phyloP scores from a whole-genome alignment of 92 coral and sea anemone species.

The Umimayanthus chanpuru region DNA sequence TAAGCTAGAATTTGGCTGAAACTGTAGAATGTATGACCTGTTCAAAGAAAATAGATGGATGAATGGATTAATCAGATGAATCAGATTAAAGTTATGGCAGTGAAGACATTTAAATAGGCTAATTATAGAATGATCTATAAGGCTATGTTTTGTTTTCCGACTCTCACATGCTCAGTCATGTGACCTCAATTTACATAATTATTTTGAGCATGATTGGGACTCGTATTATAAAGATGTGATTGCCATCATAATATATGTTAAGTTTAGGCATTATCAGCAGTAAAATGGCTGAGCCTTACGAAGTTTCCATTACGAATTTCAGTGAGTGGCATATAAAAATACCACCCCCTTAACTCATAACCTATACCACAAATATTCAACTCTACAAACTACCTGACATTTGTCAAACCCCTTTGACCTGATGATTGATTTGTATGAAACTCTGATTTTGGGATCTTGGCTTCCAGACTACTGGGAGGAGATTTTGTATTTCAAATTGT shows the following conservation, averaged over 20 bases:
- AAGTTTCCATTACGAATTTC: too few species aligned
- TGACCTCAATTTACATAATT: slow-evolving; percentile 49
- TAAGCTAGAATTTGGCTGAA: neutral
- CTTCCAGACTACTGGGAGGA: too few species aligned
- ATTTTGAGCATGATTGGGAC: slow-evolving; percentile 1
- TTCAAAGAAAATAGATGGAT: neutral
- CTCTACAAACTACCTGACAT: too few species aligned
- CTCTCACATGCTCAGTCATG: slow-evolving; percentile 48
- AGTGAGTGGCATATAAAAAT: too few species aligned
- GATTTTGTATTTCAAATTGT: too few species aligned
- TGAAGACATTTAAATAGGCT: slow-evolving; percentile 29
- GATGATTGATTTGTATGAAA: too few species aligned
- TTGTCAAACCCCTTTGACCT: too few species aligned
- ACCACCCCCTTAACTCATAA: too few species aligned
- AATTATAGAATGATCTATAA: neutral
- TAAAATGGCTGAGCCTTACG: too few species aligned
- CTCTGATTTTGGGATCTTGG: too few species aligned
- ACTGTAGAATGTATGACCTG: neutral
- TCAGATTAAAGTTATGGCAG: slow-evolving; percentile 19
- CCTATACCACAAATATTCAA: too few species aligned
- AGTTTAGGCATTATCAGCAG: too few species aligned
- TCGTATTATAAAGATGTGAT: slow-evolving; percentile 1
- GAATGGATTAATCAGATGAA: neutral
- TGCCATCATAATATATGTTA: slow-evolving; percentile 13
- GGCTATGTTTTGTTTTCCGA: slow-evolving; percentile 2